These are phyloP conservation scores for Bombus cullumanus DNA, from an alignment of 1,140 invertebrate genomes.

Conservation along the genomic window DNA sequence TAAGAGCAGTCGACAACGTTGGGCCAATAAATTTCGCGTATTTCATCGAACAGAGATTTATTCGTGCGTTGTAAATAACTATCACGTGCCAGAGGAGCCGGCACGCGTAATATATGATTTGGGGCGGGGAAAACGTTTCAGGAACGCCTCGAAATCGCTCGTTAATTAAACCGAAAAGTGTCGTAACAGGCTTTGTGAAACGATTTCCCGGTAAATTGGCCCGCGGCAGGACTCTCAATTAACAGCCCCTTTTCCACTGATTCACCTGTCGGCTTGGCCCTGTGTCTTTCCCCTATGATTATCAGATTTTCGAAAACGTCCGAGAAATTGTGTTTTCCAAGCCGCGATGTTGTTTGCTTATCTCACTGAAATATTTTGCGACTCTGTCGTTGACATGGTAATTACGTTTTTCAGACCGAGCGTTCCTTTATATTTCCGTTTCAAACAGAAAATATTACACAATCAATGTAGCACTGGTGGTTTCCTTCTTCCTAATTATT, in stretches of 20 bases:
- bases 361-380: too few relatives aligned
- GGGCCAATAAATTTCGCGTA: background rate
- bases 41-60: slow-evolving; percentile 14
- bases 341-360: too few relatives aligned
- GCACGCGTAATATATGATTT: background rate
- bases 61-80: background rate
- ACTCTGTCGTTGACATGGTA: too few relatives aligned
- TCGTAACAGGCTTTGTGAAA: background rate
- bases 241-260: background rate
- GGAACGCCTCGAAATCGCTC: background rate
- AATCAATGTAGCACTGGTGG: too few relatives aligned
- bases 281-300: background rate
- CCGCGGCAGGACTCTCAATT: slow-evolving; percentile 16
- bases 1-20: too few relatives aligned
- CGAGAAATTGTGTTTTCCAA: background rate
- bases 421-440: too few relatives aligned
- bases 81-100: too few relatives aligned
- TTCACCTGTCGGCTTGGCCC: background rate
- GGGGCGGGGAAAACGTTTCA: background rate
- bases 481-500: too few relatives aligned
- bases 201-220: background rate
- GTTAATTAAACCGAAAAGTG: slow-evolving; percentile 27
- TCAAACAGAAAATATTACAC: too few relatives aligned
- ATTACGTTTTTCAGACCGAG: too few relatives aligned
- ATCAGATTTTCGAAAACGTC: background rate